Base-by-base conservation (phyloP, 2,888 invertebrate species). In the Ernsta delagoae region DNA sequence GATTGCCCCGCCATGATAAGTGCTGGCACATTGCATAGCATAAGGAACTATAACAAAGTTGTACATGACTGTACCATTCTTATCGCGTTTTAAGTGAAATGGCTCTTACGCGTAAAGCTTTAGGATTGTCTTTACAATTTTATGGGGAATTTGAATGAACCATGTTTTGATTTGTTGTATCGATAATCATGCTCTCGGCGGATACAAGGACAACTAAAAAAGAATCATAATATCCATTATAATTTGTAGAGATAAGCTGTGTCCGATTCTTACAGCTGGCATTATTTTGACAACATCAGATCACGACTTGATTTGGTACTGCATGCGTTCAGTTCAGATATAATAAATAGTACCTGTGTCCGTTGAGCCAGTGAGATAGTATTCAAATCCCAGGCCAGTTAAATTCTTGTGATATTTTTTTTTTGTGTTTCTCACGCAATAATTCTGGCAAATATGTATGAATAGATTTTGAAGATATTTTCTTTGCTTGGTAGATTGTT, bases 81-180 rank as follows among this genome's bases (percentile, higher is more conserved):
- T 82, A 81, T 80, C 77, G 48, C 74, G 61, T 71, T 74, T 78
- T 71, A 76, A 72, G 78, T 75, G 86, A 89, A 86, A 81, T 72
- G 78, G 79, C 78, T 83, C 86, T 77, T 87, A 85, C 70, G 71
- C 68, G 73, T 6, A 65, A 56, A 48, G 79, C 65, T 73, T 81
- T 86, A 89, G 78, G 83, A 81, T 77, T 78, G 76, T 74, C 80
- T 86, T 85, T 87, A 65, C 73, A 16, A 76, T 79, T 73, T 72
- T 74, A 73, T 70, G 72, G 62, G 81, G 80, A 83, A 83, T 86
- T 85, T 82, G 78, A 78, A 75, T 81, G 84, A 84, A 81, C 80
- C 77, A 83, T 85, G 85, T 85, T 83, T 84, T 85, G 90, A 90
- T 91, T 88, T 87, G 88, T 88, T 80, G 84, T 77, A 76, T 81